Base-by-base conservation (phyloP, 2,888 invertebrate genomes). In the Mellilla xanthometata region DNA sequence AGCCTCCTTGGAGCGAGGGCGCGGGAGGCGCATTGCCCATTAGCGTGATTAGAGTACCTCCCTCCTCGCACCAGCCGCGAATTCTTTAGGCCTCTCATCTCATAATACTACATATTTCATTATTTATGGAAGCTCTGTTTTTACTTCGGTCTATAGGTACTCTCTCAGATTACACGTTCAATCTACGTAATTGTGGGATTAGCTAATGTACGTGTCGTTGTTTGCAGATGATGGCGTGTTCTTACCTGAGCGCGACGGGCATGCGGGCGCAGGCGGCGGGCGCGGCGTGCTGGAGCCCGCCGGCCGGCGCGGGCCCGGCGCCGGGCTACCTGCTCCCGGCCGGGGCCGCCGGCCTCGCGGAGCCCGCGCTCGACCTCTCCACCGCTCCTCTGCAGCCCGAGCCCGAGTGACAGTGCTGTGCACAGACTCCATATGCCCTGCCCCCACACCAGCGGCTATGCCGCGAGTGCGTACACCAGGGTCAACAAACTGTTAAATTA, bases 71-170 rank as follows among this genome's bases (percentile, higher is more conserved):
- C 47, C 47, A 59, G 77, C 80, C 78, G 77, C 82, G 77, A 81
- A 84, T 87, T 86, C 86, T 86, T 86, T 81, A 84, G 83, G 77
- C 83, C 79, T 80, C 83, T 81, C 85, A 82, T 85, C 86, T 84
- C 84, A 82, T 87, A 85, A 86, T 86, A 84, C 80, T 81, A 84
- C 83, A 87, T 86, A 86, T 85, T 86, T 85, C 80, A 88, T 88
- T 87, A 88, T 87, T 88, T 83, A 88, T 88, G 83, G 81, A 83
- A 74, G 80, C 79, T 69, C 76, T 81, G 81, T 84, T 83, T 72
- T 80, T 79, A 83, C 54, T 47, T 34, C 42, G 47, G 19, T 46
- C 38, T 56, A 36, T 36, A n/a, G n/a, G n/a, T n/a, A 52, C 84
- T 84, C 71, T 81, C 67, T 70, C 72, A 81, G 75, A 84, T 85